phyloP scores from a whole-genome alignment of 37 sponge, comb jelly and placozoan species.

The Corticium candelabrum region DNA sequence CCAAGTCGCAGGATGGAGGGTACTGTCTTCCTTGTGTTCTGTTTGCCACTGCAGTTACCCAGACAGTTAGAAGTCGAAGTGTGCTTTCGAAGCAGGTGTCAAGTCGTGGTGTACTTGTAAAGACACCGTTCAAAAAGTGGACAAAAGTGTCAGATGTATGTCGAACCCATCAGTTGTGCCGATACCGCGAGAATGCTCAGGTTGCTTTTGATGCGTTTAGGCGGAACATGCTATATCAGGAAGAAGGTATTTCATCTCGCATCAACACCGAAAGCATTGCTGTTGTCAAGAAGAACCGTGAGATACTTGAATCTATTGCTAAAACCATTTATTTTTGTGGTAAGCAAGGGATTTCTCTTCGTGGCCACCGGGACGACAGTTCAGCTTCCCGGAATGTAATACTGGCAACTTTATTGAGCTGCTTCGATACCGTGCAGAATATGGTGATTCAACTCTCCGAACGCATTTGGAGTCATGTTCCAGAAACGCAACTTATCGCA shows the following conservation, averaged over 20 bases:
- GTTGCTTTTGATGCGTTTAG: no score
- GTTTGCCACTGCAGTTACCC: conserved; percentile 6
- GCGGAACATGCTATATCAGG: no score
- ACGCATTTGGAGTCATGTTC: background rate
- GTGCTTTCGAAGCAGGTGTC: no score
- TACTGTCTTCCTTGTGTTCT: background rate
- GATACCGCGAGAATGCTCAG: background rate
- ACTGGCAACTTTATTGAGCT: background rate
- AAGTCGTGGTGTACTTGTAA: background rate
- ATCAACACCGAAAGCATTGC: no score
- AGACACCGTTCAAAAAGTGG: background rate
- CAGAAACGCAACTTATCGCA: background rate
- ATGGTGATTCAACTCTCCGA: background rate
- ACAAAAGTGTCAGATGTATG: background rate
- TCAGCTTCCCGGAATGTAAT: background rate
- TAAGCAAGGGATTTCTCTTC: background rate
- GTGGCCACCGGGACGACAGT: background rate
- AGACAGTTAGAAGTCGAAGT: no score
- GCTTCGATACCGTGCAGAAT: background rate
- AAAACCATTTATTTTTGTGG: no score
- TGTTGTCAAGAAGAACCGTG: no score
- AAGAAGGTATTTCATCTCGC: no score
- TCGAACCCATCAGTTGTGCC: background rate
- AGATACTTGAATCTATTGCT: no score
- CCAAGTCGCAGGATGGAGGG: conserved; percentile 8